Conservation (phyloP, 2,113 vertebrate species). For the Neolamprologus variostigma region DNA sequence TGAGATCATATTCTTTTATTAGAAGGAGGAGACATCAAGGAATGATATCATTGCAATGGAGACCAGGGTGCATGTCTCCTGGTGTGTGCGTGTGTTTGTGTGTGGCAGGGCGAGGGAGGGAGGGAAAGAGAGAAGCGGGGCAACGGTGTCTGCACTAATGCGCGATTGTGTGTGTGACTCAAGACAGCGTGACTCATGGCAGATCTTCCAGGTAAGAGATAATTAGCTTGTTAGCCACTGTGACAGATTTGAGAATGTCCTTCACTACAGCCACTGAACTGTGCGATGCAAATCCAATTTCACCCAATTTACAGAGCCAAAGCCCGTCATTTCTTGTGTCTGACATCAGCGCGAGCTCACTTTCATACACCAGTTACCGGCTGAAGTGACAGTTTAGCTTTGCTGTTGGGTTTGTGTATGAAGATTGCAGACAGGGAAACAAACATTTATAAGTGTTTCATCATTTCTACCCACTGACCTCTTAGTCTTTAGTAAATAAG, state of each 20-base stretch:
- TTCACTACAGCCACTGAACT: neutral
- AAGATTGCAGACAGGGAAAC: neutral
- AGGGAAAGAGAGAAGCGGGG: neutral
- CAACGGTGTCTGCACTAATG: neutral
- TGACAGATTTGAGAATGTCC: slow-evolving; percentile 7
- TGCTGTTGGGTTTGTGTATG: neutral
- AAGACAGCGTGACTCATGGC: slow-evolving; percentile 31
- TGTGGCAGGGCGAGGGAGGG: neutral
- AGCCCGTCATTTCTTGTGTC: neutral
- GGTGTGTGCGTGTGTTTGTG: neutral
- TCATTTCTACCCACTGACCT: neutral
- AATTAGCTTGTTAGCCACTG: slow-evolving; percentile 12
- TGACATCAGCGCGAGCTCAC: neutral
- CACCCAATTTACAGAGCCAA: neutral
- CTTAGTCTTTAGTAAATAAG: neutral
- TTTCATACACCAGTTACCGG: neutral
- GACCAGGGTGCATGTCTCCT: neutral
- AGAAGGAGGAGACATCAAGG: slow-evolving; percentile 16
- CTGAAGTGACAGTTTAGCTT: neutral
- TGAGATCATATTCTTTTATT: slow-evolving; percentile 54
- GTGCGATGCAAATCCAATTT: slow-evolving; percentile 13
- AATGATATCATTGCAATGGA: slow-evolving; percentile 57
- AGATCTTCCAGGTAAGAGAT: slow-evolving; percentile 37
- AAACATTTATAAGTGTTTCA: neutral
- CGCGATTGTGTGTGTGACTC: neutral